Base-by-base conservation (phyloP, 2,797 vertebrate species). In the Lophius americanus region DNA sequence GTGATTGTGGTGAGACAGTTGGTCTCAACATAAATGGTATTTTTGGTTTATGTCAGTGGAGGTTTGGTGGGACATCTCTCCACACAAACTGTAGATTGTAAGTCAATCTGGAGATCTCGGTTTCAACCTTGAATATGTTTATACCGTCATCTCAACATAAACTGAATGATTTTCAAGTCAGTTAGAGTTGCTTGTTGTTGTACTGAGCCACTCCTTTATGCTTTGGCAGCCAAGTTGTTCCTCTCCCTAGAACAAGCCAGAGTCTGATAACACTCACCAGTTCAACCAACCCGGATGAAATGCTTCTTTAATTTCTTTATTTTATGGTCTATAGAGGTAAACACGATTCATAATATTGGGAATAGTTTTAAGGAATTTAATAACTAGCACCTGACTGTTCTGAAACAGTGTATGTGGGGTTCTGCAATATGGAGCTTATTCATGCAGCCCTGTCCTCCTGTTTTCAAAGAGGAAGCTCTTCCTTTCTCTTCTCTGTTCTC, bases 401-500 rank as follows among this genome's bases (percentile, higher is more conserved):
- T 63, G 52, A 56, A 23, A 23, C 23, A 23, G 23, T 66, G 68
- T 82, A 75, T 86, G 79, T 78, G 67, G 75, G 70, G 67, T 54
- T 78, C 68, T 75, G 76, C 64, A 82, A 81, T 80, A 78, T 76
- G 71, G 80, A 85, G 76, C 67, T 49, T 62, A 57, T 83, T 88
- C 70, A 76, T 70, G 72, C 9, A 0, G 66, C 4, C 60, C 63
- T 75, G 38, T 67, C 73, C 74, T 79, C 51, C 73, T 84, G 77
- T 72, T 83, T 83, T 88, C 61, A 84, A 77, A 80, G 68, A 47
- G 68, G 69, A 76, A 78, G 70, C 10, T 64, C 80, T 79, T 83
- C 78, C 82, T 79, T 68, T 81, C 63, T 57, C 23, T 62, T 54
- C 51, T 58, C 32, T 79, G 49, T 57, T 75, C 70, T 76, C 68